phyloP scores from a whole-genome alignment of 2,113 vertebrate genomes.

The Apodemus speciosus region DNA sequence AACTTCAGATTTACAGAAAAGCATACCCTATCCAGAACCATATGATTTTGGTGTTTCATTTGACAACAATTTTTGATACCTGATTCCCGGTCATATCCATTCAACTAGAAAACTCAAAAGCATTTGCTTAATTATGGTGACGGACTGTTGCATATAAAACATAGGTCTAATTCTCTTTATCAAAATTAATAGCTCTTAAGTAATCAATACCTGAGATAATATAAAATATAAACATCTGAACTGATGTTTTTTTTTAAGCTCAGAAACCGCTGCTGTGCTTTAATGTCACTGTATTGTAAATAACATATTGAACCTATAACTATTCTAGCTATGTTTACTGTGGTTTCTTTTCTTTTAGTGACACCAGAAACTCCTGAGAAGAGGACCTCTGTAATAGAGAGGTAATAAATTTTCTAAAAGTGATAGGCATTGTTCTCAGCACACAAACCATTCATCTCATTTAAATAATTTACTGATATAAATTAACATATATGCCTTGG shows the following conservation, averaged over 20 bases:
- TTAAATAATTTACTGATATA: slow-evolving; percentile 34
- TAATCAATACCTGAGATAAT: slow-evolving; percentile 53
- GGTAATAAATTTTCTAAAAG: slow-evolving; percentile 12
- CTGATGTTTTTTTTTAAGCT: not conserved
- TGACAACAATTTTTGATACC: slow-evolving; percentile 1
- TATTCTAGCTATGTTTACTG: not conserved
- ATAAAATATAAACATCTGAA: slow-evolving; percentile 47
- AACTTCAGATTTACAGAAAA: slow-evolving; percentile 51
- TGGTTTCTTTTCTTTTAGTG: not conserved
- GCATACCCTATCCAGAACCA: slow-evolving; percentile 22
- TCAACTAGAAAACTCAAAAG: slow-evolving; percentile 25
- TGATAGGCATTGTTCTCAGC: not conserved
- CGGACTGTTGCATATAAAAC: not conserved
- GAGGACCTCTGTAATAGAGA: not conserved
- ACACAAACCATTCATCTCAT: not conserved
- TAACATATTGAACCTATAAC: not conserved
- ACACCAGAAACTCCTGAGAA: not conserved
- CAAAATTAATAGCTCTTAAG: slow-evolving; percentile 56
- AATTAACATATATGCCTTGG: not conserved
- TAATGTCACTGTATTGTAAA: not conserved
- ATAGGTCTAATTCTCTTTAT: slow-evolving; percentile 46
- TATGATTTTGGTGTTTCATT: not conserved
- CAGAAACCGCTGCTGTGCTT: not conserved
- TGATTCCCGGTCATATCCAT: not conserved
- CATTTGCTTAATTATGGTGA: slow-evolving; percentile 49